Base-by-base conservation (phyloP, 2,888 invertebrate genomes). In the Epiperipatus broadwayi region DNA sequence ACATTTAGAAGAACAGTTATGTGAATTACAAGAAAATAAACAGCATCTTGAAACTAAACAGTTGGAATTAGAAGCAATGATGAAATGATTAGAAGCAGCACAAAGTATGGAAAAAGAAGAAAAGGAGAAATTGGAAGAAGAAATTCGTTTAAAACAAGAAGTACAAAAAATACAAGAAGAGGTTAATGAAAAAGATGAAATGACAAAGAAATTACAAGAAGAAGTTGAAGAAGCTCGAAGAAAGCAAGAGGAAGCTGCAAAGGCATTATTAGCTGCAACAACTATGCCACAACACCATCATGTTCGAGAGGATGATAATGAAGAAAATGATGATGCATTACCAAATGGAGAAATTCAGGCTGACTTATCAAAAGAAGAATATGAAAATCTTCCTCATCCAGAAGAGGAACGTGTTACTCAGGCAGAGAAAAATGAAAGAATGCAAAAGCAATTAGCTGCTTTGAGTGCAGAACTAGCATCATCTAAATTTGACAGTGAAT, bases 381-480 rank as follows among this genome's bases (percentile, higher is more conserved):
- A 85, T 55, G 84, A 84, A 61, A 51, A 77, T 59, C 77, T 87
- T 51, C 75, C 85, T 43, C 87, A 91, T 69, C 87, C 87, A 37
- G 83, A 97, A 49, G 78, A 79, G 56, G 85, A 85, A 51, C 70
- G 89, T 52, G 75, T 79, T 58, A 93, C 91, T 48, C 72, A 85
- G 49, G 84, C 85, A 46, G 89, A 93, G 64, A 74, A 87, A 59
- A 89, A 87, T 63, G 84, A 89, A 63, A 77, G 85, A 51, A 74
- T 97, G 51, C 87, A 91, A 60, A 78, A 78, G 66, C 91, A 95
- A 64, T 72, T 95, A n/a, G n/a, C n/a, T n/a, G n/a, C n/a, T n/a
- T n/a, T 97, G 60, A 91, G 91, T 58, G 78, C 83, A 64, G 95
- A 97, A 68, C 71, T 97, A 58, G 85, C 85, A 48, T 78, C 78